These are phyloP conservation scores for Sylvia atricapilla DNA, from an alignment of 2,113 vertebrate genomes.

Conservation along the genomic window DNA sequence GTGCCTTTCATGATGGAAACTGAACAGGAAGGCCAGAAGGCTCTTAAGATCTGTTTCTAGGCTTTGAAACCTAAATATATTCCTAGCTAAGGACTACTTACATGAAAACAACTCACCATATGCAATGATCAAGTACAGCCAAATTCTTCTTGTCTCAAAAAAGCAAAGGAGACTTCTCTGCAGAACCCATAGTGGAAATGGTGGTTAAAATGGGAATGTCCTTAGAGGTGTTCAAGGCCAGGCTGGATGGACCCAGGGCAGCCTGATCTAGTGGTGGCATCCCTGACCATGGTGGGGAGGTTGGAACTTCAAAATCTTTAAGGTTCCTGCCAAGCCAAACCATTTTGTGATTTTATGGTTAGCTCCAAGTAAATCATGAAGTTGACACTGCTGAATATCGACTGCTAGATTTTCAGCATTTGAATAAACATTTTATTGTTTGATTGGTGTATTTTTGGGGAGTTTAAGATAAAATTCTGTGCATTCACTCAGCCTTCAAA, in stretches of 20 bases:
- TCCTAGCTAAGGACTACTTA: conserved; percentile 16
- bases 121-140: background rate
- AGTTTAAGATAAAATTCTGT: background rate
- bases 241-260: background rate
- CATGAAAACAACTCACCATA: background rate
- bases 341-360: background rate
- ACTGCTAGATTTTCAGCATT: background rate
- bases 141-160: background rate
- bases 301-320: background rate
- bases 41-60: conserved; percentile 58
- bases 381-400: background rate
- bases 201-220: background rate
- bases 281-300: background rate
- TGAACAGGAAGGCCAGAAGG: conserved; percentile 31
- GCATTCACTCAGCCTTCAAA: background rate
- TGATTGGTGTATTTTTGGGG: background rate
- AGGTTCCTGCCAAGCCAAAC: background rate
- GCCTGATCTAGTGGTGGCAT: background rate
- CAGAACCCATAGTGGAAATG: background rate
- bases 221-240: background rate
- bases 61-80: conserved; percentile 31
- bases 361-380: background rate
- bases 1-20: conserved; percentile 38
- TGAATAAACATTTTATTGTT: background rate
- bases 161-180: background rate